These are phyloP conservation scores for Lepidurus couesii DNA, from an alignment of 1,140 invertebrate species.

Conservation along the genomic window DNA sequence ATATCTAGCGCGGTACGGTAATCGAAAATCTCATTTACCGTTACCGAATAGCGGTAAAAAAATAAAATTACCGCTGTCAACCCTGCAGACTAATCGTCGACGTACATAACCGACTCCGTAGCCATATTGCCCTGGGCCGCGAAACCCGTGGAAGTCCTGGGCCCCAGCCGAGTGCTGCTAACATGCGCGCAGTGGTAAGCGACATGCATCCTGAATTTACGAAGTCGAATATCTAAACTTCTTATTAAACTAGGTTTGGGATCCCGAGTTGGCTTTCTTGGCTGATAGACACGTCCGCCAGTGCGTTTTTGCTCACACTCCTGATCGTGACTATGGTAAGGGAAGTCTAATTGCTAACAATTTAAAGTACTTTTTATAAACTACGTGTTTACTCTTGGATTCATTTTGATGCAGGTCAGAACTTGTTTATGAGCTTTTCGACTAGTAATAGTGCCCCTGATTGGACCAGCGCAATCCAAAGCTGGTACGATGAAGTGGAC, in stretches of 20 bases:
- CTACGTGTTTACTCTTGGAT: neutral
- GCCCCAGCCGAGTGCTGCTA: conserved; percentile 31
- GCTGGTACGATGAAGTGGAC: conserved; percentile 29
- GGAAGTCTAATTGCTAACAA: neutral
- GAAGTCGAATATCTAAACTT: neutral
- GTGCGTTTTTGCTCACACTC: conserved; percentile 23
- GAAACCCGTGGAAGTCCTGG: conserved; percentile 31
- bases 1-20: too few species aligned
- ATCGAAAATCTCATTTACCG: too few species aligned
- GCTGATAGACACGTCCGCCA: conserved; percentile 30
- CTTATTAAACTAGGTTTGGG: conserved; percentile 29
- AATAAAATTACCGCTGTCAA: too few species aligned
- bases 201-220: neutral
- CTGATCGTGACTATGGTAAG: conserved; percentile 28
- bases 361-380: neutral
- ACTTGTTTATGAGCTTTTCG: neutral
- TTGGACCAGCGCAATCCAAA: neutral
- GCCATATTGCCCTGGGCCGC: conserved; percentile 27
- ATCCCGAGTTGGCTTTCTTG: conserved; percentile 32
- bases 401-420: conserved; percentile 33
- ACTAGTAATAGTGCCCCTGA: neutral
- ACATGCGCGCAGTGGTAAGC: conserved; percentile 31
- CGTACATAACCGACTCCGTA: conserved; percentile 29
- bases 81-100: too few species aligned
- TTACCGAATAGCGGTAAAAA: too few species aligned